phyloP scores from a whole-genome alignment of 2,888 invertebrate species.

The Osedax fenrisi region DNA sequence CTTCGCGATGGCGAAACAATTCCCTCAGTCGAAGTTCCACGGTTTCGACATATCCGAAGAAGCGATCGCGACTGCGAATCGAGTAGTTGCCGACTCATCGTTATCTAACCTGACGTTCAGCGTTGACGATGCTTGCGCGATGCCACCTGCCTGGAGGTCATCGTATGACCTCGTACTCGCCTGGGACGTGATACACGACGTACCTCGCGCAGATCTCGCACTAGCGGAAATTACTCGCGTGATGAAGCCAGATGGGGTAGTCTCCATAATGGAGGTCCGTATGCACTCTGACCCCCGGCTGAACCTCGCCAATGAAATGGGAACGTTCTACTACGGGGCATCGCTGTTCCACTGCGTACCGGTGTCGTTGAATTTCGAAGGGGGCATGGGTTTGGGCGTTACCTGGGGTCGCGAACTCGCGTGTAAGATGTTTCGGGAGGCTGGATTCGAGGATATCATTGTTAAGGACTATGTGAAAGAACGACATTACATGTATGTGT shows the following conservation, averaged over 20 bases:
- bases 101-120: slow-evolving; percentile 9
- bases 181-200: slow-evolving; percentile 26
- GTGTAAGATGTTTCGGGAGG: slow-evolving; percentile 5
- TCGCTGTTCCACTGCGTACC: slow-evolving; percentile 29
- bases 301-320: no score
- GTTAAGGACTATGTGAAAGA: no score
- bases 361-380: slow-evolving; percentile 11
- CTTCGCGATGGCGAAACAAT: slow-evolving; percentile 8
- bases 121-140: slow-evolving; percentile 14
- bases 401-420: slow-evolving; percentile 26
- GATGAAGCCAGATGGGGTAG: slow-evolving; percentile 22
- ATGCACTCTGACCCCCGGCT: slow-evolving; percentile 18
- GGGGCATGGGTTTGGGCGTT: slow-evolving; percentile 22
- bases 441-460: slow-evolving; percentile 23
- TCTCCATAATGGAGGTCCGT: slow-evolving; percentile 14
- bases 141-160: slow-evolving; percentile 19
- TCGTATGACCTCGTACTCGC: slow-evolving; percentile 12
- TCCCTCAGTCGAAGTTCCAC: slow-evolving; percentile 20
- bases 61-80: slow-evolving; percentile 10
- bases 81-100: neutral
- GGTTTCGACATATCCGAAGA: slow-evolving; percentile 25
- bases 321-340: neutral
- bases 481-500: no score
- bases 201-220: slow-evolving; percentile 18
- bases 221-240: slow-evolving; percentile 21